A percentile compares a stretch with the other conserved stretches of the same genome.
Conservation (phyloP, 2,888 invertebrate genomes). For the Heliconius charithonia region DNA sequence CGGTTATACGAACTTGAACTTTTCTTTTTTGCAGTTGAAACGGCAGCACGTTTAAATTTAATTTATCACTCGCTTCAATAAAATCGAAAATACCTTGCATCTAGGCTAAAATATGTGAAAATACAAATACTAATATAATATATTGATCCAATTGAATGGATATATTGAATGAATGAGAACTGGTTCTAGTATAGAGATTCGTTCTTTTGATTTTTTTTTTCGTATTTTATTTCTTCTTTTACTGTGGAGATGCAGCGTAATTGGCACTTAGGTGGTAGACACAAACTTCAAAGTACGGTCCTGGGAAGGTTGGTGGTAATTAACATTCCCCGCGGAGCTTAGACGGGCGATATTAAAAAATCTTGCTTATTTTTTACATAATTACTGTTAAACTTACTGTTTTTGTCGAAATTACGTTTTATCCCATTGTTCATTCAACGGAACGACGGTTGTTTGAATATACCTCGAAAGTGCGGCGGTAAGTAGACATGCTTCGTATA, state of each 20-base stretch:
- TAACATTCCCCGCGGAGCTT: conserved; percentile 31
- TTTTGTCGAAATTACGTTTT: conserved; percentile 14
- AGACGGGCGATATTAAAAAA: conserved; percentile 27
- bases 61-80: conserved; percentile 6
- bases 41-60: not conserved
- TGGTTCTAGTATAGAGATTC: conserved; percentile 41
- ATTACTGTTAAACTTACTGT: conserved; percentile 23
- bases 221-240: conserved; percentile 28
- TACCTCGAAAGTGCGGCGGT: conserved; percentile 11
- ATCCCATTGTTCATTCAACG: conserved; percentile 16
- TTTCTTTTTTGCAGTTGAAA: conserved; percentile 32
- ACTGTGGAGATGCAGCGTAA: conserved; percentile 31
- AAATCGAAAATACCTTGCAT: conserved; percentile 10
- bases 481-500: conserved; percentile 8
- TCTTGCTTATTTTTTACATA: conserved; percentile 31
- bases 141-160: conserved; percentile 37
- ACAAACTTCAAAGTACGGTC: conserved; percentile 37
- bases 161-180: conserved; percentile 49
- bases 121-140: not conserved
- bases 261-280: conserved; percentile 33
- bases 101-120: not conserved
- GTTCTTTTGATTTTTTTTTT: conserved; percentile 30
- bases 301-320: conserved; percentile 29
- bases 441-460: not conserved
- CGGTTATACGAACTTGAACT: conserved; percentile 49